Base-by-base conservation (phyloP, 2,113 vertebrate species). In the Lampris incognitus region DNA sequence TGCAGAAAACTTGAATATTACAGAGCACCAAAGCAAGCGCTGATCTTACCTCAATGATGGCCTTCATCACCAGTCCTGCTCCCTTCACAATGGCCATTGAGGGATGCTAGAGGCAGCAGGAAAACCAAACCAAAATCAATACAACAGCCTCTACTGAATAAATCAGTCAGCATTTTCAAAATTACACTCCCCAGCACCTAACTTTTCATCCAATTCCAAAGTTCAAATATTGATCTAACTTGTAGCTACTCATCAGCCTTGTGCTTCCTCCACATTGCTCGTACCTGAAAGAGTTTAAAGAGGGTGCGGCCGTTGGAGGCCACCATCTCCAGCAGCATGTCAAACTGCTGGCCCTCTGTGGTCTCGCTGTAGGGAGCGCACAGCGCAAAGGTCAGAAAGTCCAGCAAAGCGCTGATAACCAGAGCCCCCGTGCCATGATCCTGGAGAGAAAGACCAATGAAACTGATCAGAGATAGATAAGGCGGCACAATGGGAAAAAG, bases 1-100 rank as follows among this genome's bases (percentile, higher is more conserved):
- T 6, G 48, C 49, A 46, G 4, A 46, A 46, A 5, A 46, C 4
- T 5, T 7, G 0, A 46, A 46, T 46, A 46, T 46, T 46, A 7
- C 49, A 24, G 71, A 58, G 6, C 11, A 66, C 8, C 8, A 3
- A 4, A 69, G 4, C n/a, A 6, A 24, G 9, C 50, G 11, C 64
- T 13, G 70, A 1, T 4, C 93, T 95, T 91, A 98, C 98, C 97
- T 99, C 98, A 92, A 99, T 99, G 85, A 99, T 97, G 83, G 98
- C 98, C 92, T 99, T 99, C 98, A 99, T 99, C 80, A 99, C 97
- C 85, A 99, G 93, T 48, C 98, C 98, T 42, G 98, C 98, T 91
- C 98, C 98, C 86, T 99, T 99, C 70, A 99, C 95, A 86, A 99
- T 98, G 24, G 98, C 98, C 98, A 99, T 98, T 13, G 98, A 99